phyloP scores from a whole-genome alignment of 2,113 vertebrate genomes.

The Diphyllodes magnificus region DNA sequence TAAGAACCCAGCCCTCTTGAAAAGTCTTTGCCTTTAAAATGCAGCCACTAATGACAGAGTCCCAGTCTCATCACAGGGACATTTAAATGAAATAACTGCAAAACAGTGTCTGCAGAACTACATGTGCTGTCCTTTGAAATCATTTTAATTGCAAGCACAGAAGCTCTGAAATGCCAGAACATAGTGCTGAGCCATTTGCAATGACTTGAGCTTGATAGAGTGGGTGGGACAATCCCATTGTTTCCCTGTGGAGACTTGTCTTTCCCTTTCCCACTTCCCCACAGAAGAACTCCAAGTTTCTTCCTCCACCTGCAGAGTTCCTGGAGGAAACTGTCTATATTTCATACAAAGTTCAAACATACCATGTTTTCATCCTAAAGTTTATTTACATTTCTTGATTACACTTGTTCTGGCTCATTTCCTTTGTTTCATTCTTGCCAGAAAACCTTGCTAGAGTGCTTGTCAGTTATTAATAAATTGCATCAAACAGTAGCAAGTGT shows the following conservation, averaged over 20 bases:
- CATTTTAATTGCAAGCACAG: not conserved
- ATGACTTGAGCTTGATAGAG: not conserved
- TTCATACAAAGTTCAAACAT: constrained; percentile 56
- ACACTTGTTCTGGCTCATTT: constrained; percentile 48
- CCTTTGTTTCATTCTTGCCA: constrained; percentile 61
- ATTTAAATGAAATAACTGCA: not conserved
- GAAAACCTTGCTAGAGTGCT: constrained; percentile 26
- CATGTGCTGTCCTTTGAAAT: not conserved
- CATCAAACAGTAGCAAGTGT: constrained; percentile 45
- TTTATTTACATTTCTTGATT: constrained; percentile 67
- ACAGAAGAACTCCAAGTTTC: not conserved
- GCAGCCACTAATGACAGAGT: not conserved
- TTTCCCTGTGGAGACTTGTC: not conserved
- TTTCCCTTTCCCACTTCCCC: not conserved
- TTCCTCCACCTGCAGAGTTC: constrained; percentile 46
- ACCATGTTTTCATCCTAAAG: constrained; percentile 14
- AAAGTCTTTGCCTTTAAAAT: not conserved
- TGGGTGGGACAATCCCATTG: not conserved
- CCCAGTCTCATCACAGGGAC: not conserved
- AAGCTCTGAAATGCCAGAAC: not conserved
- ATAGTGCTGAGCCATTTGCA: not conserved
- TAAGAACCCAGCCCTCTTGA: not conserved
- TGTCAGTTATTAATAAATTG: constrained; percentile 44
- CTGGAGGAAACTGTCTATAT: constrained; percentile 49
- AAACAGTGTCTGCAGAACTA: not conserved